Conservation (phyloP, 2,888 invertebrate genomes). For the Zeuzera pyrina region DNA sequence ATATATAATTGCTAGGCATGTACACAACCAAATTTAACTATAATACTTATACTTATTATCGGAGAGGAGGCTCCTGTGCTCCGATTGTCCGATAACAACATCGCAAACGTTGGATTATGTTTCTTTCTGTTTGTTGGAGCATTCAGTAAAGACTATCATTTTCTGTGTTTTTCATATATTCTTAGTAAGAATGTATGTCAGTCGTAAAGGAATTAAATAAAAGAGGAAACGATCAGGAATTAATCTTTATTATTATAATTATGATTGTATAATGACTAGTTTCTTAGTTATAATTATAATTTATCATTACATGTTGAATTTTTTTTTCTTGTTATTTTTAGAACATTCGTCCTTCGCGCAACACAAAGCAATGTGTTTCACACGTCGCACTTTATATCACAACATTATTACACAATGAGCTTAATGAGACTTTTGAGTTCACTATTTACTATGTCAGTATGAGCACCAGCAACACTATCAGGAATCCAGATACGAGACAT, state of each 20-base stretch:
- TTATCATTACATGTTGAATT: neutral
- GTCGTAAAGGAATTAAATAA: neutral
- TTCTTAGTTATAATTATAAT: neutral
- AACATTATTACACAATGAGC: neutral
- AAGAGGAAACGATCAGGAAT: neutral
- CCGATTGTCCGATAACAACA: no score
- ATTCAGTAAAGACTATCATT: neutral
- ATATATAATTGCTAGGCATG: no score
- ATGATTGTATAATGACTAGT: no score
- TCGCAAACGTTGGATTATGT: no score
- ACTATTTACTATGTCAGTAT: constrained; percentile 28
- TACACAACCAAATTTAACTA: no score
- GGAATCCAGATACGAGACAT: constrained; percentile 43
- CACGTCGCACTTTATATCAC: neutral
- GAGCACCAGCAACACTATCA: constrained; percentile 49
- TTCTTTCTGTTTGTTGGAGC: neutral
- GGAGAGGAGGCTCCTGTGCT: no score
- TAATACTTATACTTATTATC: no score
- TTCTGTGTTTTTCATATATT: neutral
- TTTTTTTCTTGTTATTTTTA: no score
- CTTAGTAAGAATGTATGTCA: neutral
- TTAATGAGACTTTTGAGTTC: neutral
- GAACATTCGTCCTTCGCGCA: neutral
- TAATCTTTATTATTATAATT: no score
- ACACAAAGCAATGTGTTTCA: neutral